These are phyloP conservation scores for Pelodytes ibericus DNA, from an alignment of 2,797 vertebrate genomes.

Conservation along the genomic window DNA sequence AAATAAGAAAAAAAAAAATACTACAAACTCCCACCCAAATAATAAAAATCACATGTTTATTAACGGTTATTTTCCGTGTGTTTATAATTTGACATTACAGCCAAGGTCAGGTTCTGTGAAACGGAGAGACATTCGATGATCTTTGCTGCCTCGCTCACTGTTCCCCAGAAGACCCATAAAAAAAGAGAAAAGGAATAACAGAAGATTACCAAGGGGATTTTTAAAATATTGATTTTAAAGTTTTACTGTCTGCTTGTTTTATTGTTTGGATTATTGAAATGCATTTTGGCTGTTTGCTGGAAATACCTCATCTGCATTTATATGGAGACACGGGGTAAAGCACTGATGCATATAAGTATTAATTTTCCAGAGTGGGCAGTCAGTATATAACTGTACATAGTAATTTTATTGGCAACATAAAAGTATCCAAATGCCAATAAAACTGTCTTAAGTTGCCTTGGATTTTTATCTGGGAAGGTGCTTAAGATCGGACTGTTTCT, in stretches of 20 bases:
- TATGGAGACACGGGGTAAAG: slow-evolving; percentile 56
- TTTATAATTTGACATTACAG: slow-evolving; percentile 43
- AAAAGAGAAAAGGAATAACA: slow-evolving; percentile 52
- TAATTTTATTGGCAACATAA: slow-evolving; percentile 58
- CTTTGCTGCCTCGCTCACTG: slow-evolving; percentile 40
- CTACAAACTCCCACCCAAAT: too few relatives aligned
- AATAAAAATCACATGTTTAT: slow-evolving; percentile 6
- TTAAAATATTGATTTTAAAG: slow-evolving; percentile 57
- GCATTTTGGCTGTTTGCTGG: slow-evolving; percentile 50
- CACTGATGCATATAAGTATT: slow-evolving; percentile 62
- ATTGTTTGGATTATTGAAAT: slow-evolving; percentile 57
- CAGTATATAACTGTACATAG: slow-evolving; percentile 61
- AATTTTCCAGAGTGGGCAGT: slow-evolving; percentile 64
- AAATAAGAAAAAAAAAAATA: background rate
- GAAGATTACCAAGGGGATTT: slow-evolving; percentile 54
- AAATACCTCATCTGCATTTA: slow-evolving; percentile 65
- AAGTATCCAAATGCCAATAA: slow-evolving; percentile 59
- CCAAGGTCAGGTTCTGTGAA: slow-evolving; percentile 46
- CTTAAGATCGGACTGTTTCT: slow-evolving; percentile 39
- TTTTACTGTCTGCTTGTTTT: slow-evolving; percentile 57
- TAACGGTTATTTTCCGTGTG: slow-evolving; percentile 31
- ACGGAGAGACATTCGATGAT: slow-evolving; percentile 49
- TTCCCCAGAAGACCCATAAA: slow-evolving; percentile 52
- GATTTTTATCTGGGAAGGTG: slow-evolving; percentile 58
- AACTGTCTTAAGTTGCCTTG: slow-evolving; percentile 61